These are phyloP conservation scores for Myoxocephalus aenaeus DNA, from an alignment of 2,797 vertebrate species.

Conservation along the genomic window DNA sequence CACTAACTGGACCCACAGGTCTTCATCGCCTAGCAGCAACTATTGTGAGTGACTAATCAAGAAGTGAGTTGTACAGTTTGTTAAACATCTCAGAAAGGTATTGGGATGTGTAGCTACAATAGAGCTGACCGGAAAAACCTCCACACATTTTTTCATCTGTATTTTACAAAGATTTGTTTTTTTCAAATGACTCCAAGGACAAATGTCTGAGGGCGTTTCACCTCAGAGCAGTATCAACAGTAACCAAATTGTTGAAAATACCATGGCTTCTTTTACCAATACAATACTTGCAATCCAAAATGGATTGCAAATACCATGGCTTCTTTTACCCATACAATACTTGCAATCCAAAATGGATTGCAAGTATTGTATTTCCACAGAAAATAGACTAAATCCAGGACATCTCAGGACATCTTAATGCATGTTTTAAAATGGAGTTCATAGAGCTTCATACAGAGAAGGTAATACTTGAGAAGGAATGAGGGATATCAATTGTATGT, in stretches of 20 bases:
- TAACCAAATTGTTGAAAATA: background rate
- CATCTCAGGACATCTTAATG: background rate
- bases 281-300: no score
- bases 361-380: background rate
- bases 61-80: background rate
- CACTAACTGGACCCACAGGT: background rate
- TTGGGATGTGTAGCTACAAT: background rate
- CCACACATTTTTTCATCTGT: background rate
- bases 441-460: background rate
- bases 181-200: background rate
- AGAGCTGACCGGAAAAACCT: background rate
- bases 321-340: background rate
- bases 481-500: background rate
- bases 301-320: background rate
- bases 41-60: background rate
- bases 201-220: background rate
- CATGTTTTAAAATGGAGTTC: background rate
- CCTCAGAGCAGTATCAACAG: background rate
- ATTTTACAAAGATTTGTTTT: no score
- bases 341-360: background rate
- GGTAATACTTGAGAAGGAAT: background rate
- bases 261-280: background rate
- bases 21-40: background rate
- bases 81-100: background rate
- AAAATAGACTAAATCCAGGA: background rate